Percentiles rank a stretch among this genome's conserved stretches.
phyloP scores from a whole-genome alignment of 2,113 vertebrate species.

The Halichoerus grypus region DNA sequence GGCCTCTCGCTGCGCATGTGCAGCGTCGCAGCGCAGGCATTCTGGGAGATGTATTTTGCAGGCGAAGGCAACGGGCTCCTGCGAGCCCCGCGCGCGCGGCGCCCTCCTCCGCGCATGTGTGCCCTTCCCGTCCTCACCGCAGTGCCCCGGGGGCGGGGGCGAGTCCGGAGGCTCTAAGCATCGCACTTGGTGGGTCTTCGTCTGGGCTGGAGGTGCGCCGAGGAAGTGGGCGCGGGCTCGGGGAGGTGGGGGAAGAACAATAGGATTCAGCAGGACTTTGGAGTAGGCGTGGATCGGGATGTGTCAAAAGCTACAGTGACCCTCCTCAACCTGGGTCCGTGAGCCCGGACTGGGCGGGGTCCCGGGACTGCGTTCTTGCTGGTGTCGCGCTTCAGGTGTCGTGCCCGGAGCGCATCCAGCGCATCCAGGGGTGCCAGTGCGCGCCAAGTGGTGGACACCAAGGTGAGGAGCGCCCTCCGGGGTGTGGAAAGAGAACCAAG shows the following conservation, averaged over 20 bases:
- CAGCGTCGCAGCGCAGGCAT: accelerated
- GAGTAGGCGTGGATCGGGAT: not conserved
- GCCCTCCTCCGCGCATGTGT: not conserved
- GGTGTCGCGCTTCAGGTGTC: not conserved
- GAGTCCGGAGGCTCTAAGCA: not conserved
- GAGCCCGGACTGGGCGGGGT: not conserved
- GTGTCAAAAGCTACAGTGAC: not conserved
- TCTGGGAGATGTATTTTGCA: not conserved
- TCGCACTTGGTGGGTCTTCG: not conserved
- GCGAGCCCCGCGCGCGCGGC: accelerated
- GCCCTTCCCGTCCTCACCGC: too few relatives aligned
- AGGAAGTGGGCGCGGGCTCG: not conserved
- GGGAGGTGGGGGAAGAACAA: not conserved
- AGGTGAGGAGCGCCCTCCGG: not conserved
- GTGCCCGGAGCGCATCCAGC: not conserved
- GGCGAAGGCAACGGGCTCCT: accelerated
- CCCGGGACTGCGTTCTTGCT: not conserved
- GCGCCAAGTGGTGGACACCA: not conserved
- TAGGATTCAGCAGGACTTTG: not conserved
- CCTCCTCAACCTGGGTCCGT: not conserved
- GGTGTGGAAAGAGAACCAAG: not conserved
- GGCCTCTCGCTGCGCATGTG: not conserved
- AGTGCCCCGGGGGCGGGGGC: accelerated
- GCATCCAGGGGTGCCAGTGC: not conserved
- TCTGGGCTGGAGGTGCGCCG: not conserved